Evolutionary conservation across 2,113 vertebrate species (phyloP).

Genomic region (Phalacrocorax brasilianus): DNA sequence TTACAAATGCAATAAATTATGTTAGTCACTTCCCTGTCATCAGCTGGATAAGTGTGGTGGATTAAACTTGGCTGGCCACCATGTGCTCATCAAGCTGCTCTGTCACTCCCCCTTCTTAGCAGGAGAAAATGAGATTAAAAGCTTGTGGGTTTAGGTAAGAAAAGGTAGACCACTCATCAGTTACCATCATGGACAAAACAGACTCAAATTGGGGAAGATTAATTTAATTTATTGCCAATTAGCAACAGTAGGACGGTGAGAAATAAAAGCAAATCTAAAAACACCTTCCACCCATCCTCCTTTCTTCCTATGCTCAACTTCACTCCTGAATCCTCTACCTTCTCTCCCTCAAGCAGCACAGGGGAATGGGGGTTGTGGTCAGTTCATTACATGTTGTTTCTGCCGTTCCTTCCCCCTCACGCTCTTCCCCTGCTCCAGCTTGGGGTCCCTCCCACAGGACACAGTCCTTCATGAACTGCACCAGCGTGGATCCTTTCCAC

Average conservation of each 20-base stretch:
- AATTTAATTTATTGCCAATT: background rate
- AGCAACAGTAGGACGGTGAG: background rate
- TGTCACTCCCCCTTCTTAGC: background rate
- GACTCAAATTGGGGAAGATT: background rate
- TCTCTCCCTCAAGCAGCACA: fast-evolving
- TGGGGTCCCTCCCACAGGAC: fast-evolving
- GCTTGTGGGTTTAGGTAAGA: background rate
- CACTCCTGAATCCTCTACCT: background rate
- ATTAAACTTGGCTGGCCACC: background rate
- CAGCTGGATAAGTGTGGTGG: background rate
- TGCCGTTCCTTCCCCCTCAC: background rate
- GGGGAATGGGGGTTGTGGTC: background rate
- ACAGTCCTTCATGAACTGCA: background rate
- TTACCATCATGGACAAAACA: background rate
- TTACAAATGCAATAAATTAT: background rate
- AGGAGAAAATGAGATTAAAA: background rate
- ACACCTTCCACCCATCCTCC: background rate
- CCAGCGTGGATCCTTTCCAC: background rate
- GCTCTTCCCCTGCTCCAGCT: fast-evolving
- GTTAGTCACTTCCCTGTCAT: background rate
- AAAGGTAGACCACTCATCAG: background rate
- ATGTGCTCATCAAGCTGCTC: background rate
- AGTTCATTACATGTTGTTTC: background rate
- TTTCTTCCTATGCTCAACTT: background rate
- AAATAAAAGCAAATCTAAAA: background rate